These are phyloP conservation scores for Platalea minor DNA, from an alignment of 2,797 vertebrate genomes.

Conservation along the genomic window DNA sequence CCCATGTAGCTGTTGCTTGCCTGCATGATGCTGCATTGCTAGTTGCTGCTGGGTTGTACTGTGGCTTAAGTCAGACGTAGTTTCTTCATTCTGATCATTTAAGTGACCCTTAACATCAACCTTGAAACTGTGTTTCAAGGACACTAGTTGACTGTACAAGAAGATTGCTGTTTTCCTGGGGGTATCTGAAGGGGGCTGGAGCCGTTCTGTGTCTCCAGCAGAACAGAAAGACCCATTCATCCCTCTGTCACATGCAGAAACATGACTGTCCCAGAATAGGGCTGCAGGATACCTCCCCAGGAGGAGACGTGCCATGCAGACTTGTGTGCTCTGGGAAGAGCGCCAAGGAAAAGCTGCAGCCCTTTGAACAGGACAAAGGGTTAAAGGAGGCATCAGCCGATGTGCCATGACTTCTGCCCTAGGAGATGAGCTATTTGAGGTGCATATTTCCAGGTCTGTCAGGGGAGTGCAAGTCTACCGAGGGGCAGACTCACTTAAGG, in stretches of 20 bases:
- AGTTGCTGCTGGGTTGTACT: not conserved
- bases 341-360: not conserved
- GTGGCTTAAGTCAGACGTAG: not conserved
- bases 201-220: not conserved
- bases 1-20: not conserved
- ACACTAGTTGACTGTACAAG: not conserved
- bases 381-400: not conserved
- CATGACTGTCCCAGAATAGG: constrained; percentile 31
- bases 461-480: not conserved
- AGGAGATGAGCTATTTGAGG: not conserved
- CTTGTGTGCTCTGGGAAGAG: not conserved
- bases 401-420: not conserved
- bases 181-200: not conserved
- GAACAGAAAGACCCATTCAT: constrained; percentile 45
- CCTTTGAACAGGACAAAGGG: not conserved
- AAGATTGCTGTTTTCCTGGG: not conserved
- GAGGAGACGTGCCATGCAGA: not conserved
- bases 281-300: not conserved
- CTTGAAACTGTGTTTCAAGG: not conserved
- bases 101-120: not conserved
- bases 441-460: not conserved
- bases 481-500: not conserved
- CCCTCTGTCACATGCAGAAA: constrained; percentile 26
- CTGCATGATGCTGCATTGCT: not conserved
- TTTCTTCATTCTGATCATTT: not conserved